A percentile compares a stretch with the other conserved stretches of the same genome.
Evolutionary conservation across 2,888 invertebrate genomes (phyloP).

Genomic region (Eustalomyia histrio): DNA sequence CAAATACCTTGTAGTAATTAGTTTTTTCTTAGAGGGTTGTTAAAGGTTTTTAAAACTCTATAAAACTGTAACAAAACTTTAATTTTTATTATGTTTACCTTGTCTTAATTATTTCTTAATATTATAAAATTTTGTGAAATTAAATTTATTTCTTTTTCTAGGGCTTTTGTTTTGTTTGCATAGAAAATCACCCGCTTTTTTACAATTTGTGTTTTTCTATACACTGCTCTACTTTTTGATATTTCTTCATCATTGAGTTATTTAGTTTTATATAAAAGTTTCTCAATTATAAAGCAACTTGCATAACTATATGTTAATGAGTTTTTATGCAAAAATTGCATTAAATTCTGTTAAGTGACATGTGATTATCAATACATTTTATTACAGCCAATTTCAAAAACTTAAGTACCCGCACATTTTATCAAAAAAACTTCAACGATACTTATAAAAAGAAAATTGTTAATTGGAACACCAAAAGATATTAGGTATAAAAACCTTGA

Average conservation of each 20-base stretch:
- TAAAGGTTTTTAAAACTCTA: neutral
- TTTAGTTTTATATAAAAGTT: constrained; percentile 2
- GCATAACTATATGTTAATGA: constrained; percentile 5
- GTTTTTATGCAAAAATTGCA: constrained; percentile 38
- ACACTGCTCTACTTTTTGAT: constrained; percentile 12
- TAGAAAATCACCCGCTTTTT: constrained; percentile 42
- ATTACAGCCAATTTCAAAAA: neutral
- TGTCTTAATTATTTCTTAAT: constrained; percentile 2
- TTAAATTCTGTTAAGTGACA: constrained; percentile 17
- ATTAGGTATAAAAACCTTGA: neutral
- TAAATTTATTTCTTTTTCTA: neutral
- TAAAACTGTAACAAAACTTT: constrained; percentile 6
- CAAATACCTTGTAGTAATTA: constrained; percentile 53
- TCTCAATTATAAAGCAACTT: constrained; percentile 28
- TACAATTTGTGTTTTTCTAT: constrained; percentile 13
- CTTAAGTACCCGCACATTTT: constrained; percentile 28
- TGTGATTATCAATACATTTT: neutral
- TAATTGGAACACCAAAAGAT: neutral
- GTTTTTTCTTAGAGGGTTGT: constrained; percentile 17
- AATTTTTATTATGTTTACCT: constrained; percentile 13
- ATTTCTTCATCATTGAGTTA: neutral
- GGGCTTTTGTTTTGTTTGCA: constrained; percentile 2
- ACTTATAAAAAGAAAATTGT: neutral
- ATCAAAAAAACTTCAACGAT: neutral
- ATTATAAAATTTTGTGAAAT: neutral